A percentile compares a stretch with the other conserved stretches of the same genome.
Evolutionary conservation across 1,140 invertebrate species (phyloP).

Genomic region (Fragariocoptes setiger): DNA sequence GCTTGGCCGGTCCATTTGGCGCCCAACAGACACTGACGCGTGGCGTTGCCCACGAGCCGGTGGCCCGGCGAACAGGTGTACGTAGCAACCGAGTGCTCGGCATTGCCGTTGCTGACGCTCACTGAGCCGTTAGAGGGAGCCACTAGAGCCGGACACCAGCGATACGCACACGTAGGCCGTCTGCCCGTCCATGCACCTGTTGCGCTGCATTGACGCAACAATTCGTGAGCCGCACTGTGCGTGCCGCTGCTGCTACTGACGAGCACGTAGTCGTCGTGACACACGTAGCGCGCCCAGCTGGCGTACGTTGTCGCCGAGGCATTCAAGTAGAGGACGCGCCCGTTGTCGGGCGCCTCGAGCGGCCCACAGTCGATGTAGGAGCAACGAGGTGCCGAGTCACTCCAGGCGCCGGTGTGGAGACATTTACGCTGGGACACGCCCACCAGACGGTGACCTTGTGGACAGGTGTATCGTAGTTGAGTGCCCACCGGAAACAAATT

Average conservation of each 20-base stretch:
- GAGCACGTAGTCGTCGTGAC: slow-evolving; percentile 47
- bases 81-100: slow-evolving; percentile 16
- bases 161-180: slow-evolving; percentile 39
- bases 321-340: slow-evolving; percentile 1
- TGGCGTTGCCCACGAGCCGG: slow-evolving; percentile 33
- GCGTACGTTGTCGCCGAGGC: slow-evolving; percentile 34
- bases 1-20: slow-evolving; percentile 13
- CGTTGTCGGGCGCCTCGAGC: slow-evolving; percentile 5
- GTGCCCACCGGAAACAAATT: background rate
- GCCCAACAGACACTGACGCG: slow-evolving; percentile 11
- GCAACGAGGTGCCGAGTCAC: slow-evolving; percentile 12
- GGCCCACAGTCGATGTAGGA: slow-evolving; percentile 12
- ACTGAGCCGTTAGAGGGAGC: slow-evolving; percentile 44
- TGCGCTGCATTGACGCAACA: slow-evolving; percentile 24
- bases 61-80: slow-evolving; percentile 52
- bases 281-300: slow-evolving; percentile 38
- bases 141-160: slow-evolving; percentile 36
- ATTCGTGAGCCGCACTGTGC: slow-evolving; percentile 18
- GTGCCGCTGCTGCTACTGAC: slow-evolving; percentile 26
- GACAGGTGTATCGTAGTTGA: slow-evolving; percentile 28
- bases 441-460: slow-evolving; percentile 46
- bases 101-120: slow-evolving; percentile 31
- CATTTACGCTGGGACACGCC: slow-evolving; percentile 19
- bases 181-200: slow-evolving; percentile 57
- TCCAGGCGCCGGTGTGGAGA: slow-evolving; percentile 13